phyloP scores from a whole-genome alignment of 1,140 invertebrate species.

The Nephila pilipes region DNA sequence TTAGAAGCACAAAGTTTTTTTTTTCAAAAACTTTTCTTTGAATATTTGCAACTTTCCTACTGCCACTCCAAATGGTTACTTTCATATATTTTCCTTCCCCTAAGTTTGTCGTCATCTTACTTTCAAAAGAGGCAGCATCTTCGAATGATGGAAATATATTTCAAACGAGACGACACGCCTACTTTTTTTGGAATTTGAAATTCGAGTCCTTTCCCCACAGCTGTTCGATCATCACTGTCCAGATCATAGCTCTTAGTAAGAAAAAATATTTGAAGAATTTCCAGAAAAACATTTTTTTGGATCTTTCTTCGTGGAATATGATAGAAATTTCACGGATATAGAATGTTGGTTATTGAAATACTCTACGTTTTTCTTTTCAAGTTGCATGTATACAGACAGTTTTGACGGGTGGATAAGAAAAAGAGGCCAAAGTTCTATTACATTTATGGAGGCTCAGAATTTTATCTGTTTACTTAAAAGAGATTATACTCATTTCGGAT shows the following conservation, averaged over 20 bases:
- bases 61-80: no score
- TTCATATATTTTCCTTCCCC: background rate
- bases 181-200: background rate
- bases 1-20: no score
- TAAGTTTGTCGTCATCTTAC: background rate
- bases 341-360: background rate
- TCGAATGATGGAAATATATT: constrained; percentile 1
- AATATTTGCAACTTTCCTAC: no score
- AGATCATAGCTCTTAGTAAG: background rate
- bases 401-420: background rate
- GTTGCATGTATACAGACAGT: background rate
- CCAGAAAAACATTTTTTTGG: background rate
- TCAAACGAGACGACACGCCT: background rate
- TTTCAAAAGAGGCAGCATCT: constrained; percentile 5
- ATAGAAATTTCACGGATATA: background rate
- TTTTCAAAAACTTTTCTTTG: no score
- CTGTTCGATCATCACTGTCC: background rate
- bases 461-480: no score
- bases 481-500: no score
- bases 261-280: background rate
- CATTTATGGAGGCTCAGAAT: no score
- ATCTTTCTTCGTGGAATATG: background rate
- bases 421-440: no score
- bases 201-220: background rate
- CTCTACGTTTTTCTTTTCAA: background rate